Evolutionary conservation across 1,140 invertebrate genomes (phyloP), one percentile per base, ranked within the genome.

Genomic region (Formica selysi): DNA sequence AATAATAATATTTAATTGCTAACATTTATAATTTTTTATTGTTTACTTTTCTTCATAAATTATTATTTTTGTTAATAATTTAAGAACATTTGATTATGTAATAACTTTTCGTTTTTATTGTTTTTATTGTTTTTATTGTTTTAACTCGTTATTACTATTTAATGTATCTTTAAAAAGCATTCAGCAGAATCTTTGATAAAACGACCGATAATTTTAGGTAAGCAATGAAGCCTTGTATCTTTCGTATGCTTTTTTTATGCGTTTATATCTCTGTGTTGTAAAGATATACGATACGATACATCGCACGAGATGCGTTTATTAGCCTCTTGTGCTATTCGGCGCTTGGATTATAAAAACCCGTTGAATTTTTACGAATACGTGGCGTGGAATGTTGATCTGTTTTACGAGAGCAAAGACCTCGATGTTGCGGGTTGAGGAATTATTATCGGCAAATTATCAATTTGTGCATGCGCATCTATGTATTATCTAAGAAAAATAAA

Each of bases 371-470:
- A 90, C 51, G 76, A 85, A 89, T 61, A 36, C 48, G 59, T 54
- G 74, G 10, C 32, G 57, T 76, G 54, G 38, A 87, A 81, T 26
- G 38, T 48, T 62, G 71, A 73, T 87, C 83, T 13, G 70, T 68
- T 90, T 90, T 90, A 90, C 70, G 86, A 87, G 89, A 84, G 70
- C 89, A 86, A 90, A 54, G 89, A 90, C 89, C 89, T 32, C 80
- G 29, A 7, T 7, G 13, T 61, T 41, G 26, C n/a, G 79, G n/a
- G n/a, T 64, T 51, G 54, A 79, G 41, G 54, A 71, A 61, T 59
- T 38, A 36, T 4, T 64, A 22, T 65, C 29, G 74, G 71, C 78
- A 73, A 74, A 84, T 73, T 16, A 51, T 44, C 13, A 16, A n/a
- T 22, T 41, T 51, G 16, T 51, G 16, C 4, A 51, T 19, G 44